Evolutionary conservation across 2,113 vertebrate genomes (phyloP).

Genomic region (Osmerus mordax): DNA sequence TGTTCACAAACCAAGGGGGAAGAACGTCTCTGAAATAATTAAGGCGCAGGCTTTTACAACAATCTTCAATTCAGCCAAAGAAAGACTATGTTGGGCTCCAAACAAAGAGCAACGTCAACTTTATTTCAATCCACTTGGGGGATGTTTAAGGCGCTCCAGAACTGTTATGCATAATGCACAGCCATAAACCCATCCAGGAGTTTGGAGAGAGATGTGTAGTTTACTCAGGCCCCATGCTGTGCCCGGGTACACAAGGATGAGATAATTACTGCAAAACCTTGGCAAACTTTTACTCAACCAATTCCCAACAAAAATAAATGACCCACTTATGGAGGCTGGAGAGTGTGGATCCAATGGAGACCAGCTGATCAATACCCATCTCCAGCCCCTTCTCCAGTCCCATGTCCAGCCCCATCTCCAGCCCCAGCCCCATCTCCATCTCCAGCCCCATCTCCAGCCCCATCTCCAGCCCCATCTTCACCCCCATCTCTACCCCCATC

Average conservation of each 20-base stretch:
- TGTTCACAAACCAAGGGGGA: slow-evolving; percentile 62
- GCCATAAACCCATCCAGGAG: slow-evolving; percentile 71
- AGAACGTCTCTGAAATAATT: slow-evolving; percentile 68
- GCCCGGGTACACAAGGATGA: slow-evolving; percentile 62
- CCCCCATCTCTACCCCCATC: too few species aligned
- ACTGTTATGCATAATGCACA: slow-evolving; percentile 72
- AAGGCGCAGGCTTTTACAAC: slow-evolving; percentile 59
- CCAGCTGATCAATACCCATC: slow-evolving; percentile 56
- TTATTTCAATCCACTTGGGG: slow-evolving; percentile 76
- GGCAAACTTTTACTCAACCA: slow-evolving; percentile 67
- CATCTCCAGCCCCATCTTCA: too few species aligned
- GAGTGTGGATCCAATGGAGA: slow-evolving; percentile 14
- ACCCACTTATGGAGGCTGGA: slow-evolving; percentile 68
- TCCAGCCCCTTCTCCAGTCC: not conserved
- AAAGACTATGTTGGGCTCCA: slow-evolving; percentile 62
- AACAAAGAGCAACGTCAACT: slow-evolving; percentile 78
- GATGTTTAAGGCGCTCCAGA: slow-evolving; percentile 70
- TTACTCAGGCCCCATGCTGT: slow-evolving; percentile 68
- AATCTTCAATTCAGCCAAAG: slow-evolving; percentile 74
- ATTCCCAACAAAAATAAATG: slow-evolving; percentile 68
- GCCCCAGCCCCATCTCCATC: not conserved
- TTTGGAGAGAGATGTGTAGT: slow-evolving; percentile 72
- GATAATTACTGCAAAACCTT: slow-evolving; percentile 74
- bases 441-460: not conserved
- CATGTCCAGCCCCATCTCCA: not conserved